Base-by-base conservation (phyloP, 30 jellyfish, hydroid and myxozoan genomes). In the Chrysaora quinquecirrha region DNA sequence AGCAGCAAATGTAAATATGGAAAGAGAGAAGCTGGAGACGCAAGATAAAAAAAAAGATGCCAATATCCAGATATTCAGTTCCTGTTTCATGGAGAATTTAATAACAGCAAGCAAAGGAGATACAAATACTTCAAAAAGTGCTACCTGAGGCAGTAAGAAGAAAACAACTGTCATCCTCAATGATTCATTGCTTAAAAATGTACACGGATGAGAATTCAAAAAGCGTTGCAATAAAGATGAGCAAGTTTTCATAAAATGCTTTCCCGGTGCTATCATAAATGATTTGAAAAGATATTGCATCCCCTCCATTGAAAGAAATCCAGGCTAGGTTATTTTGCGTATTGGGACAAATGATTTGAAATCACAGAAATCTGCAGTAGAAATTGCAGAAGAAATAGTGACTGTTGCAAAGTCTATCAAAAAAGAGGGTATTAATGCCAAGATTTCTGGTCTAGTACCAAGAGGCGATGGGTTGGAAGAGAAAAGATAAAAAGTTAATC, bases 401-500 rank as follows among this genome's bases (percentile, higher is more conserved):
- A 38, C 30, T 16, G 64, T 69, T 1, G 81, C 81, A 34, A 69
- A 69, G 65, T 18, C 16, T 24, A 69, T 69, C 14, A 19, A 16
- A 30, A 16, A 31, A 64, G 20, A 38, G 12, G 34, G 34, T 12
- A 69, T 69, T 31, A 31, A 31, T 11, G 34, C 34, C 23, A 10
- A 1, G 16, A 34, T 69, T 12, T 69, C 81, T 18, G 81, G 81
- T n/a, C 0, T 69, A 21, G 34, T 69, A 31, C 66, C 32, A 4
- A 21, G 85, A 34, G 75, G 73, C 21, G 82, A 46, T 34, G 56
- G 48, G 18, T 52, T 73, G 14, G 83, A 71, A 28, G 74, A 73
- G 23, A 73, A 73, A 50, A 23, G 85, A 43, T 18, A 30, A 9
- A 73, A 28, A 22, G 48, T 75, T 43, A 73, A 73, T 29, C 14